Evolutionary conservation across 1,140 invertebrate genomes (phyloP).

Genomic region (Drosophila miranda): DNA sequence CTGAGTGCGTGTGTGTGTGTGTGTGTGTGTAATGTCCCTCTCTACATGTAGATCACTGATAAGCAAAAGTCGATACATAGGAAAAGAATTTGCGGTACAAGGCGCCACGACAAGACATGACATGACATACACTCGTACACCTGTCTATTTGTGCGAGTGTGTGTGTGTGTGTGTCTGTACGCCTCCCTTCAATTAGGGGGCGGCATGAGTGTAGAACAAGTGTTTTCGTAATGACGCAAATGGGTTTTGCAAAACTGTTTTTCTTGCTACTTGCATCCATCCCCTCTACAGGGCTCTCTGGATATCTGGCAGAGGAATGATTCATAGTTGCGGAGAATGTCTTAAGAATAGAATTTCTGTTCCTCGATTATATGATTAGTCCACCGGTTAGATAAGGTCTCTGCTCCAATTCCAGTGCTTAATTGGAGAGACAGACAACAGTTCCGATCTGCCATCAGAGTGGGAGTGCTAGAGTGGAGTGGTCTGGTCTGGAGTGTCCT

Average conservation of each 20-base stretch:
- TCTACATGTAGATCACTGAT: slow-evolving; percentile 52
- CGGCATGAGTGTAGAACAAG: slow-evolving; percentile 25
- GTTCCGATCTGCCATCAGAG: too few relatives aligned
- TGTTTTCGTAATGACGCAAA: slow-evolving; percentile 51
- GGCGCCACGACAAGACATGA: slow-evolving; percentile 11
- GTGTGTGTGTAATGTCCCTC: neutral
- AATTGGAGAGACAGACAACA: too few relatives aligned
- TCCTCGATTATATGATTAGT: too few relatives aligned
- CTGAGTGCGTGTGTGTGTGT: neutral
- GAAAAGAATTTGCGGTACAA: slow-evolving; percentile 38
- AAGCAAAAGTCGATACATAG: slow-evolving; percentile 33
- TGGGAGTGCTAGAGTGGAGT: too few relatives aligned
- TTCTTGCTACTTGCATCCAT: slow-evolving; percentile 1
- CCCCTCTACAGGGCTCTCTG: too few relatives aligned
- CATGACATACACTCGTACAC: neutral
- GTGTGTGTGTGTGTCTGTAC: neutral
- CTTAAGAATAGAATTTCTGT: too few relatives aligned
- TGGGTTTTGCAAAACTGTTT: slow-evolving; percentile 23
- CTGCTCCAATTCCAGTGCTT: too few relatives aligned
- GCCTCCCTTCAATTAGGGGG: neutral
- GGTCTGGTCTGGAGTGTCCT: too few relatives aligned
- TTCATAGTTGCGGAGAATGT: too few relatives aligned
- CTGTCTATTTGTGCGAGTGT: neutral
- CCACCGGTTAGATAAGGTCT: too few relatives aligned
- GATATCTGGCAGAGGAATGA: too few relatives aligned